Evolutionary conservation across 2,113 vertebrate genomes (phyloP).

Genomic region (Elephas maximus): DNA sequence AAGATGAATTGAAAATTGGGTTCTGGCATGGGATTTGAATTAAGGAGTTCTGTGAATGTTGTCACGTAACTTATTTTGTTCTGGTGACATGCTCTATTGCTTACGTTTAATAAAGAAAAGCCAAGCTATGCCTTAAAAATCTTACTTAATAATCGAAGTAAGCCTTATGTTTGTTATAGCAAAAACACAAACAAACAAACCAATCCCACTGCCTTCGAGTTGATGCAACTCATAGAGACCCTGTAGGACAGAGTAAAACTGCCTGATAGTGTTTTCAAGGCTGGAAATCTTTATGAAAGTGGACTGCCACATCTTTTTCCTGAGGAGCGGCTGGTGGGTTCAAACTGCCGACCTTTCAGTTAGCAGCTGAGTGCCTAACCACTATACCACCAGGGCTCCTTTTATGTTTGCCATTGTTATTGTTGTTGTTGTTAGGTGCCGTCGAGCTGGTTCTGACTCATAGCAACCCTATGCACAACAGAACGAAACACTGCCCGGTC

Average conservation of each 20-base stretch:
- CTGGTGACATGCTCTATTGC: neutral
- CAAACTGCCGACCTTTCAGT: neutral
- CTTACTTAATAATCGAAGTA: neutral
- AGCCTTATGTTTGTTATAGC: neutral
- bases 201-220: neutral
- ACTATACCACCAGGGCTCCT: neutral
- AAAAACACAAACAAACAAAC: neutral
- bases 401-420: neutral
- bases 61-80: neutral
- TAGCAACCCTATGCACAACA: too few species aligned
- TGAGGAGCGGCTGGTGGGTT: too few species aligned
- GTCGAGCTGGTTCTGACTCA: too few species aligned
- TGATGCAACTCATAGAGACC: neutral
- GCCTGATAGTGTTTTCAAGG: neutral
- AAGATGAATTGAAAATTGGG: slow-evolving; percentile 42
- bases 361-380: neutral
- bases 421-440: too few species aligned
- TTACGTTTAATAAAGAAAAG: slow-evolving; percentile 36
- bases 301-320: neutral
- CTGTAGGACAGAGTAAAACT: neutral
- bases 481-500: too few species aligned
- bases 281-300: neutral
- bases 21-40: slow-evolving; percentile 37
- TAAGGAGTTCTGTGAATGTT: neutral
- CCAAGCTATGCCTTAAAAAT: neutral